Conservation (phyloP, 2,888 invertebrate species). For the Imbricaverruca yamaguchii region DNA sequence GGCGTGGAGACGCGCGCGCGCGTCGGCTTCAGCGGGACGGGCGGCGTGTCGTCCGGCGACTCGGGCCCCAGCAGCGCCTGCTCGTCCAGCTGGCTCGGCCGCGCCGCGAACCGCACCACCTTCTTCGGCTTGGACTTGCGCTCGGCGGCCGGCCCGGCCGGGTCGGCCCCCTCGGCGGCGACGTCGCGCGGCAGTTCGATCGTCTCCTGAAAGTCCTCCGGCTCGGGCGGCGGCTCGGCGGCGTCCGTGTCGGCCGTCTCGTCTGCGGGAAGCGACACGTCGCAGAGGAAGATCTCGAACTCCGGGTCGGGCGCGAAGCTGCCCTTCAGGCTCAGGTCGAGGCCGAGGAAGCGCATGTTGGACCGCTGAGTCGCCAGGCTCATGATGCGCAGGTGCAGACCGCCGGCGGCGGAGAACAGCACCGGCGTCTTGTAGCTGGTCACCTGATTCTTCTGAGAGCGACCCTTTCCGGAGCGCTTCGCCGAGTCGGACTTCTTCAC, state of each 20-base stretch:
- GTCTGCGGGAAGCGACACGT: slow-evolving; percentile 22
- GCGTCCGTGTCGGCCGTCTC: slow-evolving; percentile 20
- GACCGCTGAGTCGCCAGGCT: slow-evolving; percentile 36
- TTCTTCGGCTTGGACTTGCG: not conserved
- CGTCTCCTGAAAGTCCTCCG: slow-evolving; percentile 25
- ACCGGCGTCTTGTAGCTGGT: slow-evolving; percentile 36
- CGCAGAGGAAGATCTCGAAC: slow-evolving; percentile 25
- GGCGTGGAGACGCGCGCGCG: slow-evolving; percentile 22
- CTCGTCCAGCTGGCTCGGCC: not conserved
- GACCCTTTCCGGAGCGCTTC: slow-evolving; percentile 31
- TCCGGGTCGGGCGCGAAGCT: slow-evolving; percentile 45
- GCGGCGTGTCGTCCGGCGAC: not conserved
- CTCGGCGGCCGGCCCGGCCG: not conserved
- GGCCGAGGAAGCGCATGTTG: slow-evolving; percentile 54
- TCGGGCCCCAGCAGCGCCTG: not conserved
- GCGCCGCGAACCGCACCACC: not conserved
- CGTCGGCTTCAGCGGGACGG: slow-evolving; percentile 19
- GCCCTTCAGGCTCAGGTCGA: slow-evolving; percentile 50
- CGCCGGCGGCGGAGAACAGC: slow-evolving; percentile 37
- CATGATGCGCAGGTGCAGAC: slow-evolving; percentile 36
- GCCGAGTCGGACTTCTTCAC: slow-evolving; percentile 23
- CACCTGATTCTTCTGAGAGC: slow-evolving; percentile 29
- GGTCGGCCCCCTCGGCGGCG: slow-evolving; percentile 19
- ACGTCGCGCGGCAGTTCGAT: slow-evolving; percentile 27
- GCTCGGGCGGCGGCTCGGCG: slow-evolving; percentile 18